These are phyloP conservation scores for Cryptophagus acutangulus DNA, from an alignment of 2,888 invertebrate genomes.

Conservation along the genomic window DNA sequence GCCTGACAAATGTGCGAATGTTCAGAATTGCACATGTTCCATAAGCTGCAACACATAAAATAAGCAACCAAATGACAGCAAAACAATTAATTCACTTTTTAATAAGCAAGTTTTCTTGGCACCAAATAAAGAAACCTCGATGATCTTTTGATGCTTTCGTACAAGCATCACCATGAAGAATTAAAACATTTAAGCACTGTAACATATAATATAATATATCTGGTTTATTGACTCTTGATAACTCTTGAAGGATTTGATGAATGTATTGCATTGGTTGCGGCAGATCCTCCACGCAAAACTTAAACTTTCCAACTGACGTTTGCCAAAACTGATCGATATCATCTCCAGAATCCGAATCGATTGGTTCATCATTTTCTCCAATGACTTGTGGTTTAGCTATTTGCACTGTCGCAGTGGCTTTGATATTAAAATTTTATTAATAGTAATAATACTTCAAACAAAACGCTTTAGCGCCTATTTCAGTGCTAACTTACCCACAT, in stretches of 20 bases:
- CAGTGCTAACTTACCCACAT: constrained; percentile 66
- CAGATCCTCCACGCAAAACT: constrained; percentile 82
- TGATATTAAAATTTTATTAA: constrained; percentile 7
- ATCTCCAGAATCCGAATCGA: constrained; percentile 65
- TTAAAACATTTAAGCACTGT: constrained; percentile 84
- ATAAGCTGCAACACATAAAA: constrained; percentile 71
- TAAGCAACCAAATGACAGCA: constrained; percentile 27
- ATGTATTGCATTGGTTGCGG: constrained; percentile 92
- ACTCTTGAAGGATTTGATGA: constrained; percentile 81
- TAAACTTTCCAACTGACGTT: constrained; percentile 88
- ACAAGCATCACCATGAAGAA: constrained; percentile 91
- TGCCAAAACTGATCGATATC: constrained; percentile 87
- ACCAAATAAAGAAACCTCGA: constrained; percentile 90
- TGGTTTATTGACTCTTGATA: constrained; percentile 76
- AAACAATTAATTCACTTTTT: constrained; percentile 82
- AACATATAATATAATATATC: constrained; percentile 91
- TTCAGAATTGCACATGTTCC: constrained; percentile 87
- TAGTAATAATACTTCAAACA: no score
- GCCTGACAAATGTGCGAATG: constrained; percentile 93
- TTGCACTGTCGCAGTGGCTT: constrained; percentile 58
- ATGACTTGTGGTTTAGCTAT: constrained; percentile 73
- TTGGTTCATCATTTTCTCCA: constrained; percentile 68
- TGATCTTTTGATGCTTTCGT: constrained; percentile 82
- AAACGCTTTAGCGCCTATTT: background rate
- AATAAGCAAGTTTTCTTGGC: constrained; percentile 90